phyloP scores from a whole-genome alignment of 2,888 invertebrate species.

The Standfussiana lucernea region DNA sequence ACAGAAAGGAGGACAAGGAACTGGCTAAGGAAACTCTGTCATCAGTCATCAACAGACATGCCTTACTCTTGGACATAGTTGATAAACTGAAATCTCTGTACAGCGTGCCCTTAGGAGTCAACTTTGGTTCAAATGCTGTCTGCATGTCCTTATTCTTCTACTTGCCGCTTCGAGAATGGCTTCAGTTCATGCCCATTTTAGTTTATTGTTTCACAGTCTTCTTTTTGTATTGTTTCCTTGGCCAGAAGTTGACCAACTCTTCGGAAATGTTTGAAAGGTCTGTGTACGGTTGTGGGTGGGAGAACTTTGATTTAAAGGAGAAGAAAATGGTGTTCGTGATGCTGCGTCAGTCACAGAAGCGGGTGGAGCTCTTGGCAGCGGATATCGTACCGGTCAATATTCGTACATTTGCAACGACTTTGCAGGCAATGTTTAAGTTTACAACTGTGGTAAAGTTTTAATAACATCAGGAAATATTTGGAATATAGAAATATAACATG shows the following conservation, averaged over 20 bases:
- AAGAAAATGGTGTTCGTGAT: conserved; percentile 78
- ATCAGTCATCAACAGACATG: conserved; percentile 75
- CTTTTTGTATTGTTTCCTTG: conserved; percentile 84
- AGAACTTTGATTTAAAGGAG: conserved; percentile 79
- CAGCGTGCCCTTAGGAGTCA: conserved; percentile 82
- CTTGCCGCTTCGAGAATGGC: conserved; percentile 77
- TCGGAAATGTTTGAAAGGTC: conserved; percentile 81
- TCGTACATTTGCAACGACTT: conserved; percentile 82
- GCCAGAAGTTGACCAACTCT: conserved; percentile 82
- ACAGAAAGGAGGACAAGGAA: conserved; percentile 61
- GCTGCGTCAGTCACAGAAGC: conserved; percentile 80
- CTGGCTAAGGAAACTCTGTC: conserved; percentile 73
- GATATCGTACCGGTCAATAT: conserved; percentile 86
- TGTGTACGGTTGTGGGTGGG: conserved; percentile 86
- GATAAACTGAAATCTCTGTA: conserved; percentile 78
- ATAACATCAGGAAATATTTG: background rate
- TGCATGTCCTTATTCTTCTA: conserved; percentile 82
- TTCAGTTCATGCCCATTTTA: conserved; percentile 79
- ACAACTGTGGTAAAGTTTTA: conserved; percentile 83
- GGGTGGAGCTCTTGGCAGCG: conserved; percentile 81
- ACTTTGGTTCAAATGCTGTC: conserved; percentile 81
- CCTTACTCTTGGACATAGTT: conserved; percentile 73
- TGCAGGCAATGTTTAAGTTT: conserved; percentile 84
- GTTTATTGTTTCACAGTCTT: conserved; percentile 81
- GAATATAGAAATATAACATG: no score